phyloP scores from a whole-genome alignment of 2,888 invertebrate species.

The Camptogramma bilineatum region DNA sequence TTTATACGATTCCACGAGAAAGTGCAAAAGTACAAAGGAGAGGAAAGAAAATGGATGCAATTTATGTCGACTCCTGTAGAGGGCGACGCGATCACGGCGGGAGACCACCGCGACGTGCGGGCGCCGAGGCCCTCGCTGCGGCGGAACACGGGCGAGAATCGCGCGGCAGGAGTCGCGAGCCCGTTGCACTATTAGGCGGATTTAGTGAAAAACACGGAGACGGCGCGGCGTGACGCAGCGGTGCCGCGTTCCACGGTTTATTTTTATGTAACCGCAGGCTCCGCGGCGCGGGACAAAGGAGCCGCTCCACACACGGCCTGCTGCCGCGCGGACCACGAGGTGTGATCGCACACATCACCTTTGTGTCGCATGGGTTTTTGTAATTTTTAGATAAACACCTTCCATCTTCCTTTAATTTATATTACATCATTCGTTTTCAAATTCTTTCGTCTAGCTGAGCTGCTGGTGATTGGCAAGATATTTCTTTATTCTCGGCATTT shows the following conservation, averaged over 20 bases:
- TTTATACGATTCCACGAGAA: constrained; percentile 21
- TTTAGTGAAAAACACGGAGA: constrained; percentile 46
- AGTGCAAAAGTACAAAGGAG: constrained; percentile 40
- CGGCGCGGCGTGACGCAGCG: constrained; percentile 39
- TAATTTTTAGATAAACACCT: no score
- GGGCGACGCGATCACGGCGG: constrained; percentile 37
- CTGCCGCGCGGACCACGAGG: constrained; percentile 3
- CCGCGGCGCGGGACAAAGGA: background rate
- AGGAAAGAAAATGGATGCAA: constrained; percentile 52
- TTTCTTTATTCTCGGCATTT: background rate
- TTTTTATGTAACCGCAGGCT: constrained; percentile 23
- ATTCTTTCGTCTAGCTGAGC: background rate
- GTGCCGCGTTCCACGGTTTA: constrained; percentile 25
- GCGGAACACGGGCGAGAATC: constrained; percentile 25
- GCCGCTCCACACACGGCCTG: constrained; percentile 4
- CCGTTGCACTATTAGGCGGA: constrained; percentile 40
- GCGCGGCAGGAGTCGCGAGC: constrained; percentile 19
- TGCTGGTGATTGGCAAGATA: background rate
- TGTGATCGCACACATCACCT: background rate
- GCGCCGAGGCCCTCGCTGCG: constrained; percentile 4
- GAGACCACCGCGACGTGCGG: constrained; percentile 17
- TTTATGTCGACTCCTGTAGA: constrained; percentile 47
- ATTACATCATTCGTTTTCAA: no score
- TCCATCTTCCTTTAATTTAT: no score
- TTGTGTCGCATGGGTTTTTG: no score